Base-by-base conservation (phyloP, 2,113 vertebrate genomes). In the Murina feae region DNA sequence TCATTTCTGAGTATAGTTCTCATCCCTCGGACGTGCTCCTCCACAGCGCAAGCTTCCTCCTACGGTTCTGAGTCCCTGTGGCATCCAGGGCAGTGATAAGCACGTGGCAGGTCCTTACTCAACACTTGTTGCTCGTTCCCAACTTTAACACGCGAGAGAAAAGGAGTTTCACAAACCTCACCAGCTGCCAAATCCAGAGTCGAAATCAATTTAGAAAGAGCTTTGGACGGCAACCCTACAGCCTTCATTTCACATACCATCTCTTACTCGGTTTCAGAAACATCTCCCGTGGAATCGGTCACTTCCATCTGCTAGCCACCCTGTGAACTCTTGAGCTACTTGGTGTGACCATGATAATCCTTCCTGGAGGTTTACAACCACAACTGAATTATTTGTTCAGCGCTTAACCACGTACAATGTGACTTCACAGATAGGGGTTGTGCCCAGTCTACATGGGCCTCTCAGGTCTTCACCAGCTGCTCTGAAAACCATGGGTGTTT, bases 31-130 rank as follows among this genome's bases (percentile, higher is more conserved):
- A 11, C 1, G 0, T 6, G 16, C 11, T 75, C 32, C 37, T 42
- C 65, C 28, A 17, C 17, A 78, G 60, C 32, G 32, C 25, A 0
- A 2, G 0, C 37, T 58, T 72, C 74, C 55, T 21, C n/a, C 12
- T 0, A 0, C 0, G 14, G 35, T 1, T 55, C 65, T 30, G 0
- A 28, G 35, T 39, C 76, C 32, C 47, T 0, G 1, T 1, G 42
- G 72, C 76, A 20, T 2, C 30, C 69, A 8, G 25, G 47, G 16
- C 37, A 4, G 5, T 0, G 5, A 25, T 14, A 39, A 82, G 51
- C n/a, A 6, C 18, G 1, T 2, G 13, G 42, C 4, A 2, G 39
- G 32, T 11, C 17, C 75, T 69, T 55, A 37, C 39, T 85, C 90
- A 63, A 66, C 2, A 9, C 32, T 37, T n/a, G 2, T 21, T n/a